Evolutionary conservation across 1,140 invertebrate genomes (phyloP).

Genomic region (Platyscapa corneri): DNA sequence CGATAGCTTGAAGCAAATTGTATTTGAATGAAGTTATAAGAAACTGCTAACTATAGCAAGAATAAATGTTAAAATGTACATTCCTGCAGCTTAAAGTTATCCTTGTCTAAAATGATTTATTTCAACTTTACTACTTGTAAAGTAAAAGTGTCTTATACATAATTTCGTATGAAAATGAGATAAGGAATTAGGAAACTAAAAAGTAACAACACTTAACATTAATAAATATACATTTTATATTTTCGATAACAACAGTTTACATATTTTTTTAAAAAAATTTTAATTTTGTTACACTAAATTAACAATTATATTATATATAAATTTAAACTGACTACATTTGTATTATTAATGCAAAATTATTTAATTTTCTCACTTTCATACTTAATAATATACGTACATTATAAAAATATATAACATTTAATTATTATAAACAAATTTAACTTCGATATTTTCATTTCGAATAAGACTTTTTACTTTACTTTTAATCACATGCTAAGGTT

Average conservation of each 20-base stretch:
- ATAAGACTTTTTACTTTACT: conserved; percentile 21
- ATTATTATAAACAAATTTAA: conserved; percentile 4
- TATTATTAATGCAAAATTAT: background rate
- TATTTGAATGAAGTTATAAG: conserved; percentile 53
- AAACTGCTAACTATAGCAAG: conserved; percentile 54
- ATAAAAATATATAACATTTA: conserved; percentile 1
- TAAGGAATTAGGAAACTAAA: conserved; percentile 24
- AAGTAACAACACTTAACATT: conserved; percentile 22
- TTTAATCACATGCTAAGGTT: conserved; percentile 38
- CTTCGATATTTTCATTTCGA: conserved; percentile 19
- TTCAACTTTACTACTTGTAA: conserved; percentile 27
- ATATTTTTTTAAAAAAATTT: background rate
- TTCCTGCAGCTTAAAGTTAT: conserved; percentile 53
- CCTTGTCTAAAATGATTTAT: conserved; percentile 51
- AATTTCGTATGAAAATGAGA: conserved; percentile 37
- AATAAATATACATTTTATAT: conserved; percentile 45
- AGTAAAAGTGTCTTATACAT: conserved; percentile 28
- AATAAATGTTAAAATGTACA: conserved; percentile 55
- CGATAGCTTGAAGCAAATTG: conserved; percentile 54
- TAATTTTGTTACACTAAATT: background rate
- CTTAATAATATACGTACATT: conserved; percentile 14
- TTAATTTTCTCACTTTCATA: conserved; percentile 6
- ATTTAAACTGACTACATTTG: conserved; percentile 1
- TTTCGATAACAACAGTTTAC: conserved; percentile 38
- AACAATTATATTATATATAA: background rate